These are phyloP conservation scores for Megaustenia siamemsis DNA, from an alignment of 2,888 invertebrate species.

Conservation along the genomic window DNA sequence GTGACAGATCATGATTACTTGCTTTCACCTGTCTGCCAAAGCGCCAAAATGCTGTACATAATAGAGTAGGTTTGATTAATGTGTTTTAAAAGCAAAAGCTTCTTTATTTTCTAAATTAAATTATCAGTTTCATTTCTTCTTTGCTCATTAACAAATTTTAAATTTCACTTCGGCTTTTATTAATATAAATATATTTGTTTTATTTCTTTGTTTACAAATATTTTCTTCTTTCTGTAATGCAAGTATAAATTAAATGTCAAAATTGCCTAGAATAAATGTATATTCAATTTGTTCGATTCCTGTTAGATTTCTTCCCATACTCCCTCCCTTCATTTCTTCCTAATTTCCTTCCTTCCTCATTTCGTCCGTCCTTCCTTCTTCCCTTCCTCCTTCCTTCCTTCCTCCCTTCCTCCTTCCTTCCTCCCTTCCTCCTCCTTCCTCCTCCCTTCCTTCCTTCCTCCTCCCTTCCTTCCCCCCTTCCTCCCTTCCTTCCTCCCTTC, in stretches of 20 bases:
- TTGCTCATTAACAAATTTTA: no score
- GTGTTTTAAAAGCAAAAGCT: no score
- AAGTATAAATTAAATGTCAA: not conserved
- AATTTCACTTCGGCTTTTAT: no score
- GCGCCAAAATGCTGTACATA: no score
- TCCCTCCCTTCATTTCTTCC: not conserved
- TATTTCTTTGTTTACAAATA: not conserved
- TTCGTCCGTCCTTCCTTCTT: not conserved
- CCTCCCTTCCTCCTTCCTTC: not conserved
- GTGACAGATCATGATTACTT: no score
- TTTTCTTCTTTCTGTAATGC: not conserved
- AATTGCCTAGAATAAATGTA: no score
- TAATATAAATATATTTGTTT: no score
- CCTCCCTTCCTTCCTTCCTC: not conserved
- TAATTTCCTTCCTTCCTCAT: not conserved
- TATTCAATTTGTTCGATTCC: not conserved
- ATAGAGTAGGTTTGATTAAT: no score
- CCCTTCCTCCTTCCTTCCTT: not conserved
- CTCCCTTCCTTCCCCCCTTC: not conserved
- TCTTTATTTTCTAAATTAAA: no score
- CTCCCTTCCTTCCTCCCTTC: not conserved
- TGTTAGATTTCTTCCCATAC: not conserved
- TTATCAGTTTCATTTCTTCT: no score
- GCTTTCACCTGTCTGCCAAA: no score
- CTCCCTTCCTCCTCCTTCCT: not conserved